Conservation (phyloP, 64 coral and sea anemone genomes). For the Acropora tenuis region DNA sequence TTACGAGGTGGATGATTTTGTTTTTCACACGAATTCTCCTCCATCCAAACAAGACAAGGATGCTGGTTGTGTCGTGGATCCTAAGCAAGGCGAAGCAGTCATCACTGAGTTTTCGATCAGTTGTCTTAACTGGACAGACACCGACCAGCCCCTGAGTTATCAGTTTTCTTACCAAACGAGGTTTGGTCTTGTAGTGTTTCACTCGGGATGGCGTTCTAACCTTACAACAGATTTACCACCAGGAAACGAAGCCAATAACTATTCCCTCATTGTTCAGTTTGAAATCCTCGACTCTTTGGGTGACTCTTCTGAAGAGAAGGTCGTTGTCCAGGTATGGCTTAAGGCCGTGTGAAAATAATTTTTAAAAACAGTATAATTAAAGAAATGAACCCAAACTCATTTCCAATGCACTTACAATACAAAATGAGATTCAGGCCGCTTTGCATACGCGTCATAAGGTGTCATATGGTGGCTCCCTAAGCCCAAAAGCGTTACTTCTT, state of each 20-base stretch:
- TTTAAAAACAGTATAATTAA: too few species aligned
- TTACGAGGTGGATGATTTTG: not conserved
- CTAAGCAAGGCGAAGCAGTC: constrained; percentile 58
- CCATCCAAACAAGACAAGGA: constrained; percentile 26
- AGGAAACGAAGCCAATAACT: constrained; percentile 50
- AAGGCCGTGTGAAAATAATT: not conserved
- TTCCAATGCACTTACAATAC: too few species aligned
- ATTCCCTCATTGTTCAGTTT: constrained; percentile 47
- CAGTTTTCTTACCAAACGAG: constrained; percentile 66
- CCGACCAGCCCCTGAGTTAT: constrained; percentile 59
- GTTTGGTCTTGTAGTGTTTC: constrained; percentile 70
- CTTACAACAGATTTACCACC: constrained; percentile 61
- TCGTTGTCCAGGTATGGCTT: constrained; percentile 48
- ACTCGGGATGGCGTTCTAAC: constrained; percentile 28
- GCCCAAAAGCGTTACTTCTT: too few species aligned
- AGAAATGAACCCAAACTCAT: too few species aligned
- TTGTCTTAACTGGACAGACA: constrained; percentile 57
- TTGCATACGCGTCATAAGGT: too few species aligned
- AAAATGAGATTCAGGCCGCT: too few species aligned
- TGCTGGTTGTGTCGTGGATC: constrained; percentile 15
- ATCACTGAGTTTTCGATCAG: constrained; percentile 56
- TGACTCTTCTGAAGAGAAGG: constrained; percentile 42
- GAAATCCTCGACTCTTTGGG: constrained; percentile 68
- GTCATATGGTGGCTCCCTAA: too few species aligned
- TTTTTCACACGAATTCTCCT: constrained; percentile 62